These are phyloP conservation scores for Zoanthus sociatus DNA, from an alignment of 92 coral and sea anemone species.

Conservation along the genomic window DNA sequence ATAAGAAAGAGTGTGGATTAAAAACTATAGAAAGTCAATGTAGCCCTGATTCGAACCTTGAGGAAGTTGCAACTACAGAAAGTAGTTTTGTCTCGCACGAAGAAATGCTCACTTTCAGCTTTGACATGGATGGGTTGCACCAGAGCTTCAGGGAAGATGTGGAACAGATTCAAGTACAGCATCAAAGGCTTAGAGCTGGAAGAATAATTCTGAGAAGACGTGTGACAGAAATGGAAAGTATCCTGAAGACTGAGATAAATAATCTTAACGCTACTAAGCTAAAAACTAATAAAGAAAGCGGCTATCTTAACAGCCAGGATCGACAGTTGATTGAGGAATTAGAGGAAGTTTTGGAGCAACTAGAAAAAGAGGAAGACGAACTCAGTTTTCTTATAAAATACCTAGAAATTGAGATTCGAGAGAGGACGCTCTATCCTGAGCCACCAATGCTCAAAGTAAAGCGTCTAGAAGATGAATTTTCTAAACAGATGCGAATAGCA, in stretches of 20 bases:
- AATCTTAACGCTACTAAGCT: conserved; percentile 56
- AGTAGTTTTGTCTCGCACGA: conserved; percentile 66
- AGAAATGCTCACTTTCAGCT: conserved; percentile 78
- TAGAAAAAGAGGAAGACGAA: conserved; percentile 81
- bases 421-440: conserved; percentile 90
- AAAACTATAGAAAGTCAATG: not conserved
- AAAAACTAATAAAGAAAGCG: conserved; percentile 62
- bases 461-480: conserved; percentile 84
- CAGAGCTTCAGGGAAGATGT: conserved; percentile 83
- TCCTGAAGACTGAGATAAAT: conserved; percentile 70
- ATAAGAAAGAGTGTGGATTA: conserved; percentile 11
- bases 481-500: conserved; percentile 88
- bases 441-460: conserved; percentile 78
- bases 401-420: conserved; percentile 88
- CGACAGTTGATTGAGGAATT: conserved; percentile 81
- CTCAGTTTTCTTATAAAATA: conserved; percentile 75
- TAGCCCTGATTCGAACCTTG: not conserved
- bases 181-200: conserved; percentile 78
- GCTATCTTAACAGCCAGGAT: conserved; percentile 73
- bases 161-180: conserved; percentile 80
- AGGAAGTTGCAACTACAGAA: conserved; percentile 22
- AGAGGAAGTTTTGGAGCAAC: conserved; percentile 75
- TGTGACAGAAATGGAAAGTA: conserved; percentile 82
- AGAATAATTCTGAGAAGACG: conserved; percentile 66
- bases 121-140: conserved; percentile 88